Evolutionary conservation across 2,888 invertebrate species (phyloP).

Genomic region (Ditylenchus weischeri): DNA sequence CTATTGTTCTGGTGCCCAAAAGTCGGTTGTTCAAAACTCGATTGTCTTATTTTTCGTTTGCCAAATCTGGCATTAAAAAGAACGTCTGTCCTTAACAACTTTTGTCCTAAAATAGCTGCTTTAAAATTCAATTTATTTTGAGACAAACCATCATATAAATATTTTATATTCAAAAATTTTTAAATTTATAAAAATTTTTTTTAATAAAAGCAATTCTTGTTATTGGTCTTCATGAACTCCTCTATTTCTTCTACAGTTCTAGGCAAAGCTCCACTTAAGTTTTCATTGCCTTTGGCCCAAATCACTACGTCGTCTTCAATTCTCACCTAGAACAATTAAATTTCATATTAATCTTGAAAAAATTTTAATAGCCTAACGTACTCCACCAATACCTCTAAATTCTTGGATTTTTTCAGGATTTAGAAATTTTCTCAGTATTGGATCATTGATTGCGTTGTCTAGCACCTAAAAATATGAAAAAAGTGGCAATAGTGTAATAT

Average conservation of each 20-base stretch:
- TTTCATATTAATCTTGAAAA: too few species aligned
- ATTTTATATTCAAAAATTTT: too few species aligned
- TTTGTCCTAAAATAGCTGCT: too few species aligned
- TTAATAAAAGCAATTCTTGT: background rate
- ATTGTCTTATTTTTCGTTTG: too few species aligned
- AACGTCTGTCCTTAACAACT: too few species aligned
- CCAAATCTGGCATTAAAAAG: too few species aligned
- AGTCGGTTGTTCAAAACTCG: too few species aligned
- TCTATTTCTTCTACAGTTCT: conserved; percentile 68
- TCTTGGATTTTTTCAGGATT: conserved; percentile 72
- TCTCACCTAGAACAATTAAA: conserved; percentile 64
- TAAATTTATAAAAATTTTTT: too few species aligned
- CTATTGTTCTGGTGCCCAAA: too few species aligned
- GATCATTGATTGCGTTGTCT: conserved; percentile 74
- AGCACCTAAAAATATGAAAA: conserved; percentile 68
- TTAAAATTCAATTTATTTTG: too few species aligned
- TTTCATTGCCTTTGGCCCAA: conserved; percentile 76
- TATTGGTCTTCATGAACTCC: conserved; percentile 47
- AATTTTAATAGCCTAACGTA: background rate
- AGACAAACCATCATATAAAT: too few species aligned
- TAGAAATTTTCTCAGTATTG: conserved; percentile 73
- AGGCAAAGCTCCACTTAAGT: conserved; percentile 72
- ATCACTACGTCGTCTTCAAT: conserved; percentile 93
- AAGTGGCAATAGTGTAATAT: too few species aligned
- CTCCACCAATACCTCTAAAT: conserved; percentile 84